Conservation (phyloP, 2,113 vertebrate genomes). For the Pantherophis guttatus region DNA sequence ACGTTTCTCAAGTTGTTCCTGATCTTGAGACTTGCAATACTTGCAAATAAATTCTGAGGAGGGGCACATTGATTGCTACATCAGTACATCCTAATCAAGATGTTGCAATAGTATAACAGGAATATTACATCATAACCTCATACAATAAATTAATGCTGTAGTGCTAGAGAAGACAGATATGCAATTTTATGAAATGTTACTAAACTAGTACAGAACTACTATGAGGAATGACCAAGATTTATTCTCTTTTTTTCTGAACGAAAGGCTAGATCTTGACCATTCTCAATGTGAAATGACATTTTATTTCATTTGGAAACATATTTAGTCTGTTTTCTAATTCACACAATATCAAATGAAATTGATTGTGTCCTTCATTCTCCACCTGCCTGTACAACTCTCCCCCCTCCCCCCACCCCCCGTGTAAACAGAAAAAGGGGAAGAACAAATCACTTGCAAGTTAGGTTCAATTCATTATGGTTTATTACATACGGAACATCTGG, state of each 20-base stretch:
- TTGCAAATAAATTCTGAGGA: neutral
- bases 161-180: neutral
- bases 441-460: neutral
- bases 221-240: neutral
- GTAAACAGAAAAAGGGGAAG: neutral
- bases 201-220: neutral
- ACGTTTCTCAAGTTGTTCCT: neutral
- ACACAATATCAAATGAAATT: neutral
- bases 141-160: neutral
- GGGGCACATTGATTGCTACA: constrained; percentile 8
- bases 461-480: neutral
- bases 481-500: neutral
- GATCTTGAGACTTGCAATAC: neutral
- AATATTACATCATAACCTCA: constrained; percentile 6
- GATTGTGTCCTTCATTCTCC: neutral
- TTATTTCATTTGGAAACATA: neutral
- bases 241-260: neutral
- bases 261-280: neutral
- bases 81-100: neutral
- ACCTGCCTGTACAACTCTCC: neutral
- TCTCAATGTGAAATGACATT: no score
- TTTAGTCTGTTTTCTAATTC: neutral
- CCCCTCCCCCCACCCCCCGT: no score
- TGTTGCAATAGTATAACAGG: neutral
- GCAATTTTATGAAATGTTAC: neutral